Evolutionary conservation across 2,113 vertebrate genomes (phyloP), one percentile per base, ranked within the genome.

Genomic region (Paracanthobrama guichenoti): DNA sequence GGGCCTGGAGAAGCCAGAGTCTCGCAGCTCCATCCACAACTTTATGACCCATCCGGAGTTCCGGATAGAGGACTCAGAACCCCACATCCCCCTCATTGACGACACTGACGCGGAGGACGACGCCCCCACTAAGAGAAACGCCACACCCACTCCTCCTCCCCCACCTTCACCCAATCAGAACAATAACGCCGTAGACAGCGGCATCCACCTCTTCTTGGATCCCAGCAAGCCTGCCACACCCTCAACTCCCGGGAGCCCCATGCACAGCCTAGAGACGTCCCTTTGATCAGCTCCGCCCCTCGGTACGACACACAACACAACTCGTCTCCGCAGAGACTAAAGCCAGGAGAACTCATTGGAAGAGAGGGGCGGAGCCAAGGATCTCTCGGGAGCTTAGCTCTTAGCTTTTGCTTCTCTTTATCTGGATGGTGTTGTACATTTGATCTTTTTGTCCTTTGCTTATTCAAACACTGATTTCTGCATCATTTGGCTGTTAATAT

Each of bases 21-120:
- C 97, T 83, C 95, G 98, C 93, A 94, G 95, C 90, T 99, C 98
- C 5, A 99, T 99, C 94, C 98, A 99, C 95, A 99, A 99, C 93
- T 99, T 99, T 94, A 99, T 99, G 98, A 98, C 96, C 82, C 98
- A 99, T 93, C 98, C 98, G 4, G 98, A 99, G 91, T 99, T 99
- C 93, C 96, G 96, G 96, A 99, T 99, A 96, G 97, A 98, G 94
- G 98, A 99, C 95, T 99, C 97, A n/a, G 98, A 99, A 93, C 97
- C 98, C 93, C 96, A 97, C 88, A 99, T 99, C 91, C 98, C 98
- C 91, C 97, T 99, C 90, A 99, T 99, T 78, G 98, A 99, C 82
- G 98, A 99, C 93, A 99, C 97, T 2, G 98, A 99, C 72, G 97
- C 97, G 5, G 98, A 99, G 95, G 98, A 99, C 87, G 98, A 99